Conservation (phyloP, 2,113 vertebrate genomes). For the Poicephalus gulielmi region DNA sequence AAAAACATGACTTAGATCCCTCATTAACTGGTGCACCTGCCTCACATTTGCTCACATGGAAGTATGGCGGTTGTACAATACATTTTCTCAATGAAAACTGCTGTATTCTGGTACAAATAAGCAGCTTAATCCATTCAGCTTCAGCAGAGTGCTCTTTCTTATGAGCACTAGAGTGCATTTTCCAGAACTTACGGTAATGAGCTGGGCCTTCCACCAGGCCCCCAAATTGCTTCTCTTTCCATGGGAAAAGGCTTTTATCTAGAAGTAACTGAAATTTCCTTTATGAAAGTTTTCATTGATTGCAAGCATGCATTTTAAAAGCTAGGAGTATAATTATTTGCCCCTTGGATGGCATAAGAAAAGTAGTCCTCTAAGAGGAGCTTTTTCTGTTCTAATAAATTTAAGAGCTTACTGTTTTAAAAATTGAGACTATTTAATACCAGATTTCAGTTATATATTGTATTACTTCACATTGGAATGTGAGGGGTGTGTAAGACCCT, state of each 20-base stretch:
- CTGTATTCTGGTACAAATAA: neutral
- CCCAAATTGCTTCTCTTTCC: neutral
- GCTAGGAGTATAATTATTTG: neutral
- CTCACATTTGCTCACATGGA: neutral
- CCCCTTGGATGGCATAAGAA: neutral
- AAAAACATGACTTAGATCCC: neutral
- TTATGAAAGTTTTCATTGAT: neutral
- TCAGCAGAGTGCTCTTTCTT: neutral
- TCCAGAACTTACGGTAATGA: neutral
- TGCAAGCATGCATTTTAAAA: neutral
- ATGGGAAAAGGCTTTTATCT: neutral
- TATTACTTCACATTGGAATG: neutral
- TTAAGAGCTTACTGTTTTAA: neutral
- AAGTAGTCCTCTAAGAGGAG: neutral
- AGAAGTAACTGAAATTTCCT: neutral
- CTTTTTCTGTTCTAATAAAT: neutral
- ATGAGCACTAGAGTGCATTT: neutral
- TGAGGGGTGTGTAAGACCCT: neutral
- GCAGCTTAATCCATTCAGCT: neutral
- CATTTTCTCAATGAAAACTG: conserved; percentile 36
- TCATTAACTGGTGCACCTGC: conserved; percentile 54
- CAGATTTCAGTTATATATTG: neutral
- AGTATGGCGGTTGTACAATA: neutral
- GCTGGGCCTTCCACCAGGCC: neutral
- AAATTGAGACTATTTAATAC: neutral